Conservation (phyloP, 2,113 vertebrate genomes). For the Spheniscus mendiculus region DNA sequence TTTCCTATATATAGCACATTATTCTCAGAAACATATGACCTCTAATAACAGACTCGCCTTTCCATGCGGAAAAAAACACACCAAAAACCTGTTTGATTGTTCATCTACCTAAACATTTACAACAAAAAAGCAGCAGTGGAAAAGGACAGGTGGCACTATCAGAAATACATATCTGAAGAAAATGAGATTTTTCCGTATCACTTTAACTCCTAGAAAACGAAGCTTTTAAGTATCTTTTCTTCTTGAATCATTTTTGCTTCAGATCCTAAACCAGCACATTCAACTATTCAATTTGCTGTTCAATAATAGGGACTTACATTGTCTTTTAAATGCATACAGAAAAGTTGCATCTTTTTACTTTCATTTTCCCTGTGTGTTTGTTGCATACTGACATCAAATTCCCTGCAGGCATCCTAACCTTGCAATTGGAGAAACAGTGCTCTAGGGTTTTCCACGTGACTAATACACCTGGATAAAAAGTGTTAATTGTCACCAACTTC, state of each 20-base stretch:
- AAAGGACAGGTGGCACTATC: background rate
- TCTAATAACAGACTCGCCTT: background rate
- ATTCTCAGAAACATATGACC: background rate
- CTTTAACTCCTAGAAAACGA: background rate
- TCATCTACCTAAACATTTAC: background rate
- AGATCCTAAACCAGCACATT: background rate
- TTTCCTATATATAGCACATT: background rate
- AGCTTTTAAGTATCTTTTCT: background rate
- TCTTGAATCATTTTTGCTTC: background rate
- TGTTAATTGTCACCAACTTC: slow-evolving; percentile 51
- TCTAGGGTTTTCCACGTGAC: slow-evolving; percentile 25
- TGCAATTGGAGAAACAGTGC: background rate
- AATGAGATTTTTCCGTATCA: background rate
- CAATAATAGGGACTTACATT: background rate
- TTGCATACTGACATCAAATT: background rate
- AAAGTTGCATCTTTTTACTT: background rate
- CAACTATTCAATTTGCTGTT: background rate
- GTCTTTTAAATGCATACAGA: background rate
- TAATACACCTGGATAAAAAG: slow-evolving; percentile 56
- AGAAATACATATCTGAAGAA: background rate
- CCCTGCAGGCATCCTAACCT: slow-evolving; percentile 18
- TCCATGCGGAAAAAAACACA: background rate
- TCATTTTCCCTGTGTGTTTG: slow-evolving; percentile 15
- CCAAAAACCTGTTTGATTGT: background rate
- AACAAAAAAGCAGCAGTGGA: background rate